Evolutionary conservation across 2,113 vertebrate species (phyloP).

Genomic region (Oreocharis arfaki): DNA sequence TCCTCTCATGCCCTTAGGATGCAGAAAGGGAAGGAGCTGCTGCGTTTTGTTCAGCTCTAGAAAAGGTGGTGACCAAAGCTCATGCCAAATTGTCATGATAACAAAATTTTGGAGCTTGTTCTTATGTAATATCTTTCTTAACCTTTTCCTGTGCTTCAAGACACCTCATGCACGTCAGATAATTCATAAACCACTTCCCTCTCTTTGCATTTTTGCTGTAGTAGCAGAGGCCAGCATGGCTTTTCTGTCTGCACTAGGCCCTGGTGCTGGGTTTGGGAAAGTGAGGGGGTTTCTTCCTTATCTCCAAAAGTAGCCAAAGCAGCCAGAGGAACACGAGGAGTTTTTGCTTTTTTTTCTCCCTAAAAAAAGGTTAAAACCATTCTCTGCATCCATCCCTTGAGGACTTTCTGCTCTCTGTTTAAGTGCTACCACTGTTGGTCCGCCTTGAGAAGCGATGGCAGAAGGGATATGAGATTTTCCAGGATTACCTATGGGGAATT

Average conservation of each 20-base stretch:
- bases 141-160: not conserved
- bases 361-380: not conserved
- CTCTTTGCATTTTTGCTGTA: not conserved
- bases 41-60: not conserved
- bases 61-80: not conserved
- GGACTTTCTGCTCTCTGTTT: not conserved
- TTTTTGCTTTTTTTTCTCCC: not conserved
- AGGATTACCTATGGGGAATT: not conserved
- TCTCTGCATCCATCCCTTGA: not conserved
- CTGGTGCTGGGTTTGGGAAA: not conserved
- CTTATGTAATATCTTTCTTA: not conserved
- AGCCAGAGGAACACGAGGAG: rapidly evolving
- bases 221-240: rapidly evolving
- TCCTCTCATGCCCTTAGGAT: not conserved
- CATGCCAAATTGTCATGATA: not conserved
- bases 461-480: not conserved
- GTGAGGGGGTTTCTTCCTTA: not conserved
- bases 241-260: not conserved
- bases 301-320: not conserved
- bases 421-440: rapidly evolving
- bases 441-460: not conserved
- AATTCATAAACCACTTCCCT: not conserved
- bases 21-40: not conserved
- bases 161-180: not conserved
- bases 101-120: not conserved